Evolutionary conservation across 2,888 invertebrate genomes (phyloP).

Genomic region (Eupithecia dodoneata): DNA sequence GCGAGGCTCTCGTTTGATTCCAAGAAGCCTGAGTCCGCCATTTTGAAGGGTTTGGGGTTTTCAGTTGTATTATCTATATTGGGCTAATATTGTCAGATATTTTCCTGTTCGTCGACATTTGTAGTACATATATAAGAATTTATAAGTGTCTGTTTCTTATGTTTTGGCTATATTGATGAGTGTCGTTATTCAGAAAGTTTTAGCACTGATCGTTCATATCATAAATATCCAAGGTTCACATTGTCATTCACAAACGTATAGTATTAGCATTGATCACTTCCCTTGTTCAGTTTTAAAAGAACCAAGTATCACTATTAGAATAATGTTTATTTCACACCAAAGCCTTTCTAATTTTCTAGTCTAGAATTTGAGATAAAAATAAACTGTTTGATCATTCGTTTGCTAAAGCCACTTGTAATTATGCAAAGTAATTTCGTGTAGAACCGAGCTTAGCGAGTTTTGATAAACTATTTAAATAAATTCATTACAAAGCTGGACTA

Average conservation of each 20-base stretch:
- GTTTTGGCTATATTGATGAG: not conserved
- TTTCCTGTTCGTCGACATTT: not conserved
- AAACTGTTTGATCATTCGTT: slow-evolving; percentile 1
- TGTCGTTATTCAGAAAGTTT: not conserved
- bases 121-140: not conserved
- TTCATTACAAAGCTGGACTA: not conserved
- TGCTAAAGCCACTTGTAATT: not conserved
- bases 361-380: not conserved
- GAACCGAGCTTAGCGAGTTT: not conserved
- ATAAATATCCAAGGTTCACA: not conserved
- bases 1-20: slow-evolving; percentile 63
- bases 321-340: not conserved
- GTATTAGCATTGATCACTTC: not conserved
- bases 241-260: not conserved
- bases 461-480: not conserved
- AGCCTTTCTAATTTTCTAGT: not conserved
- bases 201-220: not conserved
- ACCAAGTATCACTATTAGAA: too few relatives aligned
- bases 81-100: not conserved
- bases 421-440: slow-evolving; percentile 1
- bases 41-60: slow-evolving; percentile 47
- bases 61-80: not conserved
- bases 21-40: slow-evolving; percentile 55
- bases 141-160: not conserved
- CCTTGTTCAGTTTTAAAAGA: not conserved